Conservation (phyloP, 1,140 invertebrate species). For the Homalodisca vitripennis region DNA sequence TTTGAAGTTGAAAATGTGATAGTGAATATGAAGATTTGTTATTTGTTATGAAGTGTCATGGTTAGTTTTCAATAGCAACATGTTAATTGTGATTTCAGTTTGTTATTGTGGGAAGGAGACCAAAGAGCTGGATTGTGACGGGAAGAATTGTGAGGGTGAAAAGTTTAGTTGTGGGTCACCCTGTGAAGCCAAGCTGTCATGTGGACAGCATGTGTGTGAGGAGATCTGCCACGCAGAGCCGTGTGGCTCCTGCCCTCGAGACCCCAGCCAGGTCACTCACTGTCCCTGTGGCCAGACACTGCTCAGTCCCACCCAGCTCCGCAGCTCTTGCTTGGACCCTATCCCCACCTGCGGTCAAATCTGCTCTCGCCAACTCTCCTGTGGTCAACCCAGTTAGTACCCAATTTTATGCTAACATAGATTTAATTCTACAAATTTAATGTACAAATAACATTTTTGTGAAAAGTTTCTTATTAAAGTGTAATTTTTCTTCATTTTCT, state of each 20-base stretch:
- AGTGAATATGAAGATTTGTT: neutral
- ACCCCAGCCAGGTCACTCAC: conserved; percentile 62
- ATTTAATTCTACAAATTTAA: too few relatives aligned
- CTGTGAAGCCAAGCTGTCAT: conserved; percentile 68
- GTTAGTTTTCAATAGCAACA: too few relatives aligned
- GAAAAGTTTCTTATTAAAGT: too few relatives aligned
- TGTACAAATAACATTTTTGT: too few relatives aligned
- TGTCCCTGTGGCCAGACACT: conserved; percentile 84
- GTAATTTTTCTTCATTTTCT: too few relatives aligned
- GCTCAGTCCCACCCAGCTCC: conserved; percentile 49
- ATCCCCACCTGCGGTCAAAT: conserved; percentile 80
- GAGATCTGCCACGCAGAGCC: conserved; percentile 65
- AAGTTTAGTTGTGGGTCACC: conserved; percentile 63
- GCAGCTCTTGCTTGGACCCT: conserved; percentile 76
- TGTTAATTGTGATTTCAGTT: too few relatives aligned
- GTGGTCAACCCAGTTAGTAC: conserved; percentile 70
- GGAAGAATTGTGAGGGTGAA: conserved; percentile 42
- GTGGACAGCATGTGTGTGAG: conserved; percentile 76
- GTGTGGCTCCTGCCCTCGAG: conserved; percentile 58
- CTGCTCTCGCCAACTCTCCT: conserved; percentile 70
- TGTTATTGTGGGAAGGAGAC: conserved; percentile 62
- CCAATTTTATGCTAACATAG: neutral
- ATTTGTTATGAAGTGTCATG: neutral
- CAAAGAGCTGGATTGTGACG: conserved; percentile 53
- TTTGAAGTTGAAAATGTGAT: too few relatives aligned